phyloP scores from a whole-genome alignment of 2,113 vertebrate species.

The Triplophysa dalaica region DNA sequence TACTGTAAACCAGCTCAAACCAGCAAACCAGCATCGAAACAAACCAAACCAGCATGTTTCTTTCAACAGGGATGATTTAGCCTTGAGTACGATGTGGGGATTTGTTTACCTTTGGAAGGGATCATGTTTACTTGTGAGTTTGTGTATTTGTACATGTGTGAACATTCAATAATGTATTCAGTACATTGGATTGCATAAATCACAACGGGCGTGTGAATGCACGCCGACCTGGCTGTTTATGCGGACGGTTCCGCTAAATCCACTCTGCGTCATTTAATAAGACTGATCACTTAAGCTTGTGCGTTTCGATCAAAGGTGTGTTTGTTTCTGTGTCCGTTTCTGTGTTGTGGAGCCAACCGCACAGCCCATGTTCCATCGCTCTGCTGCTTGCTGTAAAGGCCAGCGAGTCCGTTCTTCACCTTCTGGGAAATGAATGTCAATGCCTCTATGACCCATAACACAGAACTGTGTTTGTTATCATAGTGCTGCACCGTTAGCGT shows the following conservation, averaged over 20 bases:
- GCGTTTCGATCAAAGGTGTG: slow-evolving; percentile 7
- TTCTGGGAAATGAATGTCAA: slow-evolving; percentile 40
- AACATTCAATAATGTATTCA: neutral
- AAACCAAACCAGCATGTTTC: too few relatives aligned
- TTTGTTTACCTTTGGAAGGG: neutral
- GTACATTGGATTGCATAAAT: slow-evolving; percentile 23
- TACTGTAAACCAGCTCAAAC: too few relatives aligned
- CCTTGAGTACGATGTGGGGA: slow-evolving; percentile 45
- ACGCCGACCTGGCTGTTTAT: neutral
- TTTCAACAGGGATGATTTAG: slow-evolving; percentile 49
- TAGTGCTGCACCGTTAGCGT: slow-evolving; percentile 42
- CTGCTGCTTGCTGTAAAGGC: slow-evolving; percentile 10
- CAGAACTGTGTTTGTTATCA: slow-evolving; percentile 37
- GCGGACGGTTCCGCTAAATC: slow-evolving; percentile 17
- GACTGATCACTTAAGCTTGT: slow-evolving; percentile 11
- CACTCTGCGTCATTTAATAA: slow-evolving; percentile 30
- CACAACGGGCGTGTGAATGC: slow-evolving; percentile 21
- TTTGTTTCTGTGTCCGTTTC: slow-evolving; percentile 11
- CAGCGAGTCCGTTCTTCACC: slow-evolving; percentile 32
- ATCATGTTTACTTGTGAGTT: neutral
- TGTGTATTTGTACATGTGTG: slow-evolving; percentile 7
- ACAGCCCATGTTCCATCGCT: slow-evolving; percentile 25
- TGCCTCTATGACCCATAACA: slow-evolving; percentile 37
- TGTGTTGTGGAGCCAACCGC: slow-evolving; percentile 28
- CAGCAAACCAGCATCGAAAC: too few relatives aligned